phyloP scores from a whole-genome alignment of 1,140 invertebrate species.

The Amyelois transitella region DNA sequence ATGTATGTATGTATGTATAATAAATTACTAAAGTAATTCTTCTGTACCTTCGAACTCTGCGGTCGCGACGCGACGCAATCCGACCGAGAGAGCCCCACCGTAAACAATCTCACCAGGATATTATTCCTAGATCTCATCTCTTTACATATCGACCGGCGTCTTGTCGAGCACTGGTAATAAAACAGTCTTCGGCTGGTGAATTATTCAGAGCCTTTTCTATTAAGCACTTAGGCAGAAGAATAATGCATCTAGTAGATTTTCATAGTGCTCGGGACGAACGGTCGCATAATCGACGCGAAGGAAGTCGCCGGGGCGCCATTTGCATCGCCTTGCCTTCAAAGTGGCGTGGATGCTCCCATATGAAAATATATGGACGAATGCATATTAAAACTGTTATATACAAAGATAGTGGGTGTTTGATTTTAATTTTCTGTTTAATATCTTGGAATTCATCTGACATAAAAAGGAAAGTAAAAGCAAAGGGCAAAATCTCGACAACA shows the following conservation, averaged over 20 bases:
- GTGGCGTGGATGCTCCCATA: not conserved
- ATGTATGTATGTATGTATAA: no score
- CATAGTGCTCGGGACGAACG: constrained; percentile 27
- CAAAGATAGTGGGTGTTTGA: no score
- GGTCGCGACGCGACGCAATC: constrained; percentile 22
- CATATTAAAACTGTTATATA: no score
- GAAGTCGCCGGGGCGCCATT: constrained; percentile 21
- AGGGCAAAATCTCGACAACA: no score
- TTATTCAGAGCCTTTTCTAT: constrained; percentile 56
- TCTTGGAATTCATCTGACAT: no score
- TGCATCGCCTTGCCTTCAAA: constrained; percentile 34
- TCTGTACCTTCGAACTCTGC: not conserved
- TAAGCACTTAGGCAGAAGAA: constrained; percentile 53
- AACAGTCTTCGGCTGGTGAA: constrained; percentile 47
- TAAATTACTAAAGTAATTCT: no score
- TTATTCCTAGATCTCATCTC: constrained; percentile 57
- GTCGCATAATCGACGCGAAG: constrained; percentile 1
- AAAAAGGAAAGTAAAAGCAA: no score
- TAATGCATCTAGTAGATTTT: constrained; percentile 55
- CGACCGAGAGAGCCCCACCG: constrained; percentile 38
- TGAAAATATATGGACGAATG: constrained; percentile 23
- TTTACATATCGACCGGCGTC: constrained; percentile 55
- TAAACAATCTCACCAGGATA: constrained; percentile 53
- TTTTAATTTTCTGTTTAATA: no score
- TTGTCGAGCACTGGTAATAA: constrained; percentile 55